Base-by-base conservation (phyloP, 2,113 vertebrate species). In the Platichthys flesus region DNA sequence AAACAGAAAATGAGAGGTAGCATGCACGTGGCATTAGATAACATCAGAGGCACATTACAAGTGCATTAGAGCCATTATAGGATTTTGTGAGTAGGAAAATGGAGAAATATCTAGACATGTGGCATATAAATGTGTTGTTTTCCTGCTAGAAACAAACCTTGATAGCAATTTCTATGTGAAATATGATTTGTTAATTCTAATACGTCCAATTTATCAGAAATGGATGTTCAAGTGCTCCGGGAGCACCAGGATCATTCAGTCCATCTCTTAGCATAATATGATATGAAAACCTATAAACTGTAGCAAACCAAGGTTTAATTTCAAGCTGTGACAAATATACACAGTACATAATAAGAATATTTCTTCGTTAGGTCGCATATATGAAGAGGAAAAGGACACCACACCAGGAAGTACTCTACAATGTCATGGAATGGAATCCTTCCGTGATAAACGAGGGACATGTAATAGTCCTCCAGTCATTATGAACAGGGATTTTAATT, bases 61-160 rank as follows among this genome's bases (percentile, higher is more conserved):
- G 14, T 31, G 58, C 60, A 82, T 79, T 81, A 76, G 6, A 73
- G 67, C 58, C 56, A 76, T 76, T 79, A 12, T 45, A 55, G 72
- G 0, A 70, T 75, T 64, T 56, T 80, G 42, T 37, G 20, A 67
- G 55, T 37, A 12, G 70, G 9, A 3, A 60, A 82, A 64, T 74
- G 61, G 54, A 67, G 10, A 71, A 55, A 68, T 73, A 71, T 18
- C 9, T 3, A 13, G 20, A 37, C 24, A 24, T 24, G 24, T 24
- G 24, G 24, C 24, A 0, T 24, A 24, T 24, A 24, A 6, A 49
- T 49, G 45, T 18, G 45, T 15, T 15, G 14, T 54, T 54, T 3
- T 9, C 51, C 20, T n/a, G 51, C 45, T 9, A 9, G 2, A 16
- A n/a, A 54, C 20, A 20, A 54, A 20, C 16, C 47, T 51, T 51